Base-by-base conservation (phyloP, 2,797 vertebrate genomes). In the Strix occidentalis region DNA sequence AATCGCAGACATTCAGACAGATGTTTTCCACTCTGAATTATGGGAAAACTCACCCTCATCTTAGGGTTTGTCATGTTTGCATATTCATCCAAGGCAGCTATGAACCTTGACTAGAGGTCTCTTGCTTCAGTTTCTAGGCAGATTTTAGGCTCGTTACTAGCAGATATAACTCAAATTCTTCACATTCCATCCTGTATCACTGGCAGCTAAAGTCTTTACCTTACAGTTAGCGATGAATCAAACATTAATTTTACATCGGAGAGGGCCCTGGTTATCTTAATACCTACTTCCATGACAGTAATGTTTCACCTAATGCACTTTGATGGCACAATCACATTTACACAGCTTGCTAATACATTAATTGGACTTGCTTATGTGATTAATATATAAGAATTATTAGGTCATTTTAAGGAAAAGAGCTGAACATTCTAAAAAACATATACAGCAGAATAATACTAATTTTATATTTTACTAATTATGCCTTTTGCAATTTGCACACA, bases 171-270 rank as follows among this genome's bases (percentile, higher is more conserved):
- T 84, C 29, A 93, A 90, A 89, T 87, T 46, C 41, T 92, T 85
- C 50, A n/a, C 77, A 80, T 94, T 90, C 80, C 63, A 21, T 88
- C 76, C 46, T 24, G 17, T 64, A 82, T 45, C 0, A 0, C 56
- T 76, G 58, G 31, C 58, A 79, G 60, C 41, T 78, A 72, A 83
- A 85, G 51, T 48, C 64, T 88, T 78, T 79, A 60, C 23, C 31
- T 95, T 71, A 63, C 13, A 48, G 33, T 91, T 86, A 79, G 48
- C 39, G 48, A 95, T 91, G 78, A 93, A 92, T 91, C 84, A 88
- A 81, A 81, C 14, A 66, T n/a, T 45, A 63, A 83, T 85, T 93
- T 94, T 83, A 91, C 21, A 50, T 21, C 33, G 24, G 70, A 87
- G 89, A 89, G 18, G 35, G 26, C 58, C 53, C 35, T 74, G 31